Percentiles rank a stretch among this genome's conserved stretches.
phyloP scores from a whole-genome alignment of 2,888 invertebrate species.

The Heliconius charithonia region DNA sequence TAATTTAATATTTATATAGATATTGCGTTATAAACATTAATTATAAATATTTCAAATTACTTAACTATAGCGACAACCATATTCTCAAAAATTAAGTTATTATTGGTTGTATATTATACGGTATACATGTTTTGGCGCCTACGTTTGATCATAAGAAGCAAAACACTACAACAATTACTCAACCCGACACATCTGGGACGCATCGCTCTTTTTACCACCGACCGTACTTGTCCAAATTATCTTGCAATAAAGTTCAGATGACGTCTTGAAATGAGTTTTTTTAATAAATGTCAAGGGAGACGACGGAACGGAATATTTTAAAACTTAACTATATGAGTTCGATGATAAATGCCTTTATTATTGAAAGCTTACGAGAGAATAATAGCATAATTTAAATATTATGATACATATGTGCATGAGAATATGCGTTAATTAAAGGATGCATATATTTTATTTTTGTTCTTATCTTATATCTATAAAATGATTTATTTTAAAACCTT shows the following conservation, averaged over 20 bases:
- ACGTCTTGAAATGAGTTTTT: conserved; percentile 42
- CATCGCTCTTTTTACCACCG: conserved; percentile 51
- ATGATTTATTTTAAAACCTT: not conserved
- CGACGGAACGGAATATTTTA: conserved; percentile 35
- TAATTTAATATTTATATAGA: not conserved
- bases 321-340: conserved; percentile 29
- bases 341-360: conserved; percentile 24
- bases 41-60: not conserved
- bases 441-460: not conserved
- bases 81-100: conserved; percentile 67
- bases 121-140: conserved; percentile 55
- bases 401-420: not conserved
- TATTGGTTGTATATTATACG: conserved; percentile 48
- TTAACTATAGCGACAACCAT: conserved; percentile 54
- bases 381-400: conserved; percentile 8
- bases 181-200: conserved; percentile 54
- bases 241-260: conserved; percentile 48
- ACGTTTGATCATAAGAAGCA: conserved; percentile 50
- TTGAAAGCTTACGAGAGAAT: conserved; percentile 12
- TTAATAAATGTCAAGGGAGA: conserved; percentile 53
- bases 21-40: not conserved
- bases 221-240: conserved; percentile 52
- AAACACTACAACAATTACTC: conserved; percentile 58
- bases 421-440: not conserved
- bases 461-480: not conserved